A percentile compares a stretch with the other conserved stretches of the same genome.
Evolutionary conservation across 2,113 vertebrate species (phyloP).

Genomic region (Meles meles): DNA sequence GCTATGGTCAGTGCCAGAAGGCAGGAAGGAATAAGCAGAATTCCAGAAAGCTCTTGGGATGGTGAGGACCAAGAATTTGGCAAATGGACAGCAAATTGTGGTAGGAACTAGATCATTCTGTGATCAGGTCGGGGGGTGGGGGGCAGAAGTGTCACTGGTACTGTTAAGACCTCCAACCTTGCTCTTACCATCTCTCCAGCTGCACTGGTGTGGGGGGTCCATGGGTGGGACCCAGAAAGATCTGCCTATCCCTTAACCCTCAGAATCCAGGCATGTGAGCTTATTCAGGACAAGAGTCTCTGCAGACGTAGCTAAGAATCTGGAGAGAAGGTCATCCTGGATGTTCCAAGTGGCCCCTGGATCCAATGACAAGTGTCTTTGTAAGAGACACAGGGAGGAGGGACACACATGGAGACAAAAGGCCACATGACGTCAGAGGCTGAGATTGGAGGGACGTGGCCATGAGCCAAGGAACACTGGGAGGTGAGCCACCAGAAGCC

Average conservation of each 20-base stretch:
- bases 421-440: neutral
- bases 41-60: neutral
- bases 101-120: neutral
- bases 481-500: neutral
- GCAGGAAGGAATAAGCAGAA: neutral
- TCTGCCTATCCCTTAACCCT: neutral
- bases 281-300: neutral
- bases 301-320: neutral
- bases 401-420: neutral
- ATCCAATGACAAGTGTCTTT: neutral
- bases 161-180: neutral
- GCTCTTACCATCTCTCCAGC: neutral
- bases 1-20: neutral
- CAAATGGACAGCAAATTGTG: neutral
- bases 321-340: neutral
- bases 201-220: neutral
- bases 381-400: neutral
- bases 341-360: neutral
- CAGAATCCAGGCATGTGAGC: neutral
- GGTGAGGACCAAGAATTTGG: neutral
- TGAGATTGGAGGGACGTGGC: neutral
- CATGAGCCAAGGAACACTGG: neutral
- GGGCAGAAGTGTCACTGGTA: too few species aligned
- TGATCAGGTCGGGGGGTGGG: neutral
- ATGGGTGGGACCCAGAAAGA: neutral